phyloP scores from a whole-genome alignment of 2,113 vertebrate species.

The Oceanodroma tethys region DNA sequence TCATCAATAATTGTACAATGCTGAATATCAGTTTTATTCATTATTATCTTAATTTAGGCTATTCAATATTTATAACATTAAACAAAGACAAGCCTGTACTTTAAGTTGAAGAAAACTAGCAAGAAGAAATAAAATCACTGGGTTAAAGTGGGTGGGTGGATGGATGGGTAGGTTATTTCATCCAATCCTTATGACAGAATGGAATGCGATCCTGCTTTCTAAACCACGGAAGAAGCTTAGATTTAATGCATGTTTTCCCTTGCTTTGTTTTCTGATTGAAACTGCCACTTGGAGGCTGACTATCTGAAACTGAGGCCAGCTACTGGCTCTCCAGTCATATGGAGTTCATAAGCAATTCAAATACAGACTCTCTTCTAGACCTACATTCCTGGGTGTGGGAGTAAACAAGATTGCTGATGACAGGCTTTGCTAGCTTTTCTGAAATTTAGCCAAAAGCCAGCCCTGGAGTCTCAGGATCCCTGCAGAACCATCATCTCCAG shows the following conservation, averaged over 20 bases:
- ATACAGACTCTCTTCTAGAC: not conserved
- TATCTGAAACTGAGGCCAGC: not conserved
- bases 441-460: not conserved
- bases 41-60: not conserved
- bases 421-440: not conserved
- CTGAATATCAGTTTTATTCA: not conserved
- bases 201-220: not conserved
- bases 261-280: not conserved
- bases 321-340: not conserved
- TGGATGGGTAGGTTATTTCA: not conserved
- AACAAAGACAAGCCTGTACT: not conserved
- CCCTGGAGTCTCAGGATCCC: not conserved
- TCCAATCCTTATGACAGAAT: not conserved
- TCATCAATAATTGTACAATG: not conserved
- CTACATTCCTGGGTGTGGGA: not conserved
- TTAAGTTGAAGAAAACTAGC: not conserved
- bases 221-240: not conserved
- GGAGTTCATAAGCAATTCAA: not conserved
- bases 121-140: not conserved
- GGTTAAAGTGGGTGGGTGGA: not conserved
- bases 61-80: not conserved
- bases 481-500: not conserved
- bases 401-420: not conserved
- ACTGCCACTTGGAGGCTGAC: not conserved
- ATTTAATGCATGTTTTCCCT: not conserved